Conservation (phyloP, 2,797 vertebrate species). For the Hippopotamyrus pictus region DNA sequence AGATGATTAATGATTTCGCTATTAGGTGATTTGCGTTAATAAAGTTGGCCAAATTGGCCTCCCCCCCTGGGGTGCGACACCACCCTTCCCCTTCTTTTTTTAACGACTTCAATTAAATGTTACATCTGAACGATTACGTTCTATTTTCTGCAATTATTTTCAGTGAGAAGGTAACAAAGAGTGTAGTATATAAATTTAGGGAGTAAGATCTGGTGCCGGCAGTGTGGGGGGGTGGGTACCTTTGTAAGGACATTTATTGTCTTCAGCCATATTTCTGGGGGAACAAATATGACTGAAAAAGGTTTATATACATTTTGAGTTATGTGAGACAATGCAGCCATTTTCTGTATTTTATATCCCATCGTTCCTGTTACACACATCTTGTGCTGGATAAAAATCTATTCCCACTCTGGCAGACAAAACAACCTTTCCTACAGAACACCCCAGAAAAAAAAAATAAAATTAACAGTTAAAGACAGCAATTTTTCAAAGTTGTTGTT, state of each 20-base stretch:
- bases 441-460: background rate
- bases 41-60: background rate
- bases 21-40: background rate
- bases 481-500: background rate
- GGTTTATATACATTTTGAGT: background rate
- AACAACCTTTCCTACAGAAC: background rate
- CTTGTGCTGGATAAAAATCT: background rate
- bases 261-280: background rate
- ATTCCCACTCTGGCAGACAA: background rate
- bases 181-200: slow-evolving; percentile 2
- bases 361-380: background rate
- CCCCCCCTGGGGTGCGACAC: slow-evolving; percentile 27
- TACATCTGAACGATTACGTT: slow-evolving; percentile 66
- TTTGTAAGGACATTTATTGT: background rate
- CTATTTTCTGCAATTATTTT: slow-evolving; percentile 51
- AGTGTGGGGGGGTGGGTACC: background rate
- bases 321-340: background rate
- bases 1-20: slow-evolving; percentile 12
- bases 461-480: background rate
- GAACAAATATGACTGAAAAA: background rate
- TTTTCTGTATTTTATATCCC: background rate
- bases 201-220: no score
- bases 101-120: slow-evolving; percentile 74
- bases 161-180: slow-evolving; percentile 7
- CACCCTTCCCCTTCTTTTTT: slow-evolving; percentile 54